Evolutionary conservation across 2,797 vertebrate species (phyloP).

Genomic region (Cossypha dichroa): DNA sequence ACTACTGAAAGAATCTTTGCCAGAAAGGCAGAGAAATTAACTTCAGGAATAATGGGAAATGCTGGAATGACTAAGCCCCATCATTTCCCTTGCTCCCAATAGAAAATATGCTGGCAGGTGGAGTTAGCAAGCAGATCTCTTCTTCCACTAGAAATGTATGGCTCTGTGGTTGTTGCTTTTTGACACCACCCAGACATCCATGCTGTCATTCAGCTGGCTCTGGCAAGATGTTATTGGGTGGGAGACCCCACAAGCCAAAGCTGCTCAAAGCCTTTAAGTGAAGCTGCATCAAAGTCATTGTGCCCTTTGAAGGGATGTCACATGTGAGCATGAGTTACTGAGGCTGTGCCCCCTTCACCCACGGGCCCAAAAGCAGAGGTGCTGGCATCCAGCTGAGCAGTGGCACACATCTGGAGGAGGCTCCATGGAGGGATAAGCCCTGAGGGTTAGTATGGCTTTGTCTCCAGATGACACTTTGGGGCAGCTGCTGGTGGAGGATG

Average conservation of each 20-base stretch:
- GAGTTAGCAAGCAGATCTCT: neutral
- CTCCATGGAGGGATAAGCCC: neutral
- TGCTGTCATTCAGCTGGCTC: neutral
- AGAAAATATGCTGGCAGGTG: neutral
- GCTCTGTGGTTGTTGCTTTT: neutral
- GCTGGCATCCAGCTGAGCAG: neutral
- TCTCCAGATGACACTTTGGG: neutral
- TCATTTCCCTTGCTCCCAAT: neutral
- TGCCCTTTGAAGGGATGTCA: neutral
- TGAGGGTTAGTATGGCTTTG: neutral
- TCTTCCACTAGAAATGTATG: neutral
- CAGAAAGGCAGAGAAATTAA: neutral
- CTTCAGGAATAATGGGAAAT: neutral
- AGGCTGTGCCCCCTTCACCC: neutral
- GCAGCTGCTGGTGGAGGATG: neutral
- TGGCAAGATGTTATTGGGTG: neutral
- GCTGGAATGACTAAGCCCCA: neutral
- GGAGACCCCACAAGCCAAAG: neutral
- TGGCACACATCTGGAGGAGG: neutral
- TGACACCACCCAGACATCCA: neutral
- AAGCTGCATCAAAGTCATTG: neutral
- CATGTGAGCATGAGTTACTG: fast-evolving
- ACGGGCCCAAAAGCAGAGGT: neutral
- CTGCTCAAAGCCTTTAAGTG: neutral
- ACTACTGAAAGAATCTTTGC: neutral